Evolutionary conservation across 2,888 invertebrate genomes (phyloP).

Genomic region (Tenodera sinensis): DNA sequence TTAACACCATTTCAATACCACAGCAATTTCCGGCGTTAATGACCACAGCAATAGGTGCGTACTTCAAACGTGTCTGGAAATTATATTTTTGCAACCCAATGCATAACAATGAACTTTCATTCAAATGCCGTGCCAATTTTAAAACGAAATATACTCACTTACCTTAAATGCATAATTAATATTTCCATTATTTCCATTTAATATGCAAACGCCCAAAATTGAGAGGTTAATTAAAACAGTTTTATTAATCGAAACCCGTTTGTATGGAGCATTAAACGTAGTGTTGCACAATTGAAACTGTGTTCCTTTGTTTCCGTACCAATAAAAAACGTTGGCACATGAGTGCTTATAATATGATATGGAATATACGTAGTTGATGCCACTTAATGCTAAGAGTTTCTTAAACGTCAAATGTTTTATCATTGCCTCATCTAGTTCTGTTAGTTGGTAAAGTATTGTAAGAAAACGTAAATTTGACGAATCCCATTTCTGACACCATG

Average conservation of each 20-base stretch:
- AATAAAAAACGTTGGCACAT: too few species aligned
- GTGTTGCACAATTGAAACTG: not conserved
- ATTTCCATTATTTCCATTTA: not conserved
- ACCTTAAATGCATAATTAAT: not conserved
- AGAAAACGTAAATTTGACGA: too few species aligned
- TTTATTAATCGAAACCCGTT: not conserved
- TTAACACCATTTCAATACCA: not conserved
- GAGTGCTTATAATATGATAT: too few species aligned
- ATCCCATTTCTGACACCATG: too few species aligned
- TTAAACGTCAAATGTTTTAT: too few species aligned
- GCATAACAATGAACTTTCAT: not conserved
- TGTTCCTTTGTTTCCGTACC: too few species aligned
- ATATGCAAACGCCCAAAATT: not conserved
- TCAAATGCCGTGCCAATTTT: not conserved
- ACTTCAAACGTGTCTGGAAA: not conserved
- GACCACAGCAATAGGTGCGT: too few species aligned
- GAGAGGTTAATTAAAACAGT: not conserved
- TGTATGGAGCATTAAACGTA: not conserved
- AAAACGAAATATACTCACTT: not conserved
- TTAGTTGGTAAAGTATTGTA: too few species aligned
- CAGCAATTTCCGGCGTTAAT: not conserved
- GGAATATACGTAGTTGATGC: too few species aligned
- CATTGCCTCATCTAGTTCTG: too few species aligned
- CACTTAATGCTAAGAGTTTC: too few species aligned
- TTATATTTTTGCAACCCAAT: not conserved